These are phyloP conservation scores for Argyresthia goedartella DNA, from an alignment of 2,888 invertebrate genomes.

Conservation along the genomic window DNA sequence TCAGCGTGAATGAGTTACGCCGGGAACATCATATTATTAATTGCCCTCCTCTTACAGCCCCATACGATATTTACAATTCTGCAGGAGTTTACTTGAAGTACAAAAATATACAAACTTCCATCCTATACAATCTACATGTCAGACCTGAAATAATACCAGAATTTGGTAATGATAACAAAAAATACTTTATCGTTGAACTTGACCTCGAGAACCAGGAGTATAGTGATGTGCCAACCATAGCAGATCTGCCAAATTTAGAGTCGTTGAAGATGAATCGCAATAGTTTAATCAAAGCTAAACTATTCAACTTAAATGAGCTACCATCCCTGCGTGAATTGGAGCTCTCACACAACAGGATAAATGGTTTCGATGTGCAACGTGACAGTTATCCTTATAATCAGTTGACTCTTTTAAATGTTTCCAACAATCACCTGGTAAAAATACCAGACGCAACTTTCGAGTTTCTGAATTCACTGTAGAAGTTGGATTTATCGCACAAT, in stretches of 20 bases:
- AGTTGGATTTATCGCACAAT: slow-evolving; percentile 39
- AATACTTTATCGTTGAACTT: slow-evolving; percentile 12
- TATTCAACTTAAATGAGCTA: slow-evolving; percentile 23
- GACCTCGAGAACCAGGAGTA: slow-evolving; percentile 27
- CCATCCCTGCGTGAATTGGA: slow-evolving; percentile 24
- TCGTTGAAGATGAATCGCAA: slow-evolving; percentile 31
- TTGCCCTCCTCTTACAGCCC: no score
- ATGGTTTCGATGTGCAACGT: slow-evolving; percentile 15
- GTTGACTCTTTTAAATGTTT: slow-evolving; percentile 29
- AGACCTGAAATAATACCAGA: no score
- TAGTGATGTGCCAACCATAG: slow-evolving; percentile 17
- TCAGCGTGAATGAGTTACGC: no score
- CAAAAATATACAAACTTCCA: no score
- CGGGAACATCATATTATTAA: no score
- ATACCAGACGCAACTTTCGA: slow-evolving; percentile 31
- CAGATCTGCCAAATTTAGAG: slow-evolving; percentile 21
- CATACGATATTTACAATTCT: no score
- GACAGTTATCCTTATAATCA: slow-evolving; percentile 15
- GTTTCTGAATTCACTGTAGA: slow-evolving; percentile 21
- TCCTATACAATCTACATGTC: no score
- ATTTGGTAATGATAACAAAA: no score
- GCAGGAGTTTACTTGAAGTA: no score
- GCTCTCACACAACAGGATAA: slow-evolving; percentile 36
- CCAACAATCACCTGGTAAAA: slow-evolving; percentile 29
- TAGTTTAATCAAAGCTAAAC: slow-evolving; percentile 20